Percentiles rank a stretch among this genome's conserved stretches.
Conservation (phyloP, 2,797 vertebrate genomes). For the Triplophysa bombifrons region DNA sequence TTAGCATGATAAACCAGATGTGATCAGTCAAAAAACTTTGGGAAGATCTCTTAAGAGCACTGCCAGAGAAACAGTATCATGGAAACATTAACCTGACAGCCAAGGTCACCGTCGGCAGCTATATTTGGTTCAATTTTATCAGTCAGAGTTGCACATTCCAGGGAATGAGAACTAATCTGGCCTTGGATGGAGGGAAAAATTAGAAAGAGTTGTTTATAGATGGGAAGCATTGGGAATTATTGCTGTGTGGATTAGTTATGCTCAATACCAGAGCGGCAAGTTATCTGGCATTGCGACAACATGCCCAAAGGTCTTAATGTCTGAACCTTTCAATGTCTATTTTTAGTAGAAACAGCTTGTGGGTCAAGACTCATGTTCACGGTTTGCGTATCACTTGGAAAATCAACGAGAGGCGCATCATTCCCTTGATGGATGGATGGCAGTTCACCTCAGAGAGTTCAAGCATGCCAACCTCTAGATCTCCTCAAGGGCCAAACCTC, state of each 20-base stretch:
- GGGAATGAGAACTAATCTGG: conserved; percentile 58
- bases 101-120: conserved; percentile 66
- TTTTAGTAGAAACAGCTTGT: conserved; percentile 22
- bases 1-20: conserved; percentile 50
- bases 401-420: conserved; percentile 11
- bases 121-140: conserved; percentile 67
- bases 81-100: conserved; percentile 70
- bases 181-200: conserved; percentile 66
- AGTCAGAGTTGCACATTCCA: conserved; percentile 59
- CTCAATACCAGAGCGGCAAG: conserved; percentile 25
- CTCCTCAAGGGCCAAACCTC: conserved; percentile 5
- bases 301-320: background rate
- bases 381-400: background rate
- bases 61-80: conserved; percentile 58
- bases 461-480: conserved; percentile 11
- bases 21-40: conserved; percentile 7
- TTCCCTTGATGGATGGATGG: conserved; percentile 22
- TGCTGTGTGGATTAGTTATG: background rate
- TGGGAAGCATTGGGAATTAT: conserved; percentile 15
- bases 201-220: conserved; percentile 40
- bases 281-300: background rate
- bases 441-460: conserved; percentile 34
- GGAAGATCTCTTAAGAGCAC: background rate
- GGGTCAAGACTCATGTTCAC: conserved; percentile 15
- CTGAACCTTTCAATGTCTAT: background rate